Base-by-base conservation (phyloP, 1,140 invertebrate genomes). In the Diorhabda carinulata region DNA sequence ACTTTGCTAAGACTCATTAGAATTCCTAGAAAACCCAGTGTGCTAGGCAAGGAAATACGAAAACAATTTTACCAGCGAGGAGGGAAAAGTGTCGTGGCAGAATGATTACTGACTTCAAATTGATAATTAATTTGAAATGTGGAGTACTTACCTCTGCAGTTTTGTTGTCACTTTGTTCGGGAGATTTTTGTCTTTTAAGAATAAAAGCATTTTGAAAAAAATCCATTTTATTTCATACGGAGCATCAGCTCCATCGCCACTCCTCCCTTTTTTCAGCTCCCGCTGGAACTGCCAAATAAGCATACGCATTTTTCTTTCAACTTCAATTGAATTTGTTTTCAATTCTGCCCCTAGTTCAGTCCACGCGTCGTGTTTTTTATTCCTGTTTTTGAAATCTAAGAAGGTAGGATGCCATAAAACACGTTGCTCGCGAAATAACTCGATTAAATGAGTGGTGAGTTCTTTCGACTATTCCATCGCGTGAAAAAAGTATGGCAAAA, bases 11-110 rank as follows among this genome's bases (percentile, higher is more conserved):
- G 64, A 65, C 64, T 65, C 8, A 65, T 61, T 9, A 67, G 42
- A 57, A 43, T 67, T 61, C 5, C 65, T 43, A 67, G 58, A 40
- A 67, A 67, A 67, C 65, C 57, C 9, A 67, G 5, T 67, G 64
- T 40, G 52, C 64, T 66, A 66, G 3, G 64, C 64, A 66, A 66
- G 40, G 52, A 57, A 66, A 66, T 66, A 66, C 3, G 64, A 66
- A 44, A 66, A 58, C 52, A 66, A 66, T 66, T 66, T 66, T 66
- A 66, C 45, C 47, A 66, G 64, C 58, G 64, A 66, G 45, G 64
- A 66, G n/a, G 64, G 64, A 57, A 66, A 66, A 66, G 44, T 66
- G 41, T 45, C 64, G 56, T 66, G 45, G 56, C 64, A 61, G 64
- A 66, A 66, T 66, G 57, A 57, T 66, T 57, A 8, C 45, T 66